Conservation (phyloP, 2,888 invertebrate species). For the Andricus curvator region DNA sequence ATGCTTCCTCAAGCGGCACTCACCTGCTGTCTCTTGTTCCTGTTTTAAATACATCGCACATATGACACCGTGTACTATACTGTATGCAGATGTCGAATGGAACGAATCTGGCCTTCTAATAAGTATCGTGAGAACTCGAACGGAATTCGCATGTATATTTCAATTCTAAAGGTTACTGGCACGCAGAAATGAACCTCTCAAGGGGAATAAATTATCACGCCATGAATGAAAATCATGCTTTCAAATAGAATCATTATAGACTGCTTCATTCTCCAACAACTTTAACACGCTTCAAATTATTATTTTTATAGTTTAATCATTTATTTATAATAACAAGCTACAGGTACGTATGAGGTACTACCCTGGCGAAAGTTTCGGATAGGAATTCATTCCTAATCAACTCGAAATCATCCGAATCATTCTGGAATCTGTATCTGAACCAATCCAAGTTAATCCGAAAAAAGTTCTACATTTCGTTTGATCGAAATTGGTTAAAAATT, state of each 20-base stretch:
- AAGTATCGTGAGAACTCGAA: slow-evolving; percentile 28
- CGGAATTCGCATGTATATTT: slow-evolving; percentile 29
- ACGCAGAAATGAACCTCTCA: neutral
- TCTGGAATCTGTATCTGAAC: too few species aligned
- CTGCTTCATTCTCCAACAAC: neutral
- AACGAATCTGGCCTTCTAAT: slow-evolving; percentile 33
- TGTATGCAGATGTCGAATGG: slow-evolving; percentile 19
- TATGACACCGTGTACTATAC: slow-evolving; percentile 34
- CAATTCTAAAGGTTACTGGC: slow-evolving; percentile 17
- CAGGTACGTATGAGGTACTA: too few species aligned
- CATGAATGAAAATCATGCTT: neutral
- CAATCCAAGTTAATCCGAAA: too few species aligned
- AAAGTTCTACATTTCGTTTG: too few species aligned
- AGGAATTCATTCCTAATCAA: too few species aligned
- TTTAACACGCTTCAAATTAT: neutral
- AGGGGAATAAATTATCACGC: slow-evolving; percentile 5
- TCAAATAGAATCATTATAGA: neutral
- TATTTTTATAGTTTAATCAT: too few species aligned
- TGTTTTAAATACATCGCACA: slow-evolving; percentile 32
- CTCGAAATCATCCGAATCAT: too few species aligned
- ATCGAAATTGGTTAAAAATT: too few species aligned
- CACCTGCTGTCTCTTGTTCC: slow-evolving; percentile 55
- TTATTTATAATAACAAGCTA: too few species aligned
- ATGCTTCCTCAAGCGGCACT: slow-evolving; percentile 53
- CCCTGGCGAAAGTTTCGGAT: too few species aligned